Conservation (phyloP, 2,888 invertebrate genomes). For the Geotrupes spiniger region DNA sequence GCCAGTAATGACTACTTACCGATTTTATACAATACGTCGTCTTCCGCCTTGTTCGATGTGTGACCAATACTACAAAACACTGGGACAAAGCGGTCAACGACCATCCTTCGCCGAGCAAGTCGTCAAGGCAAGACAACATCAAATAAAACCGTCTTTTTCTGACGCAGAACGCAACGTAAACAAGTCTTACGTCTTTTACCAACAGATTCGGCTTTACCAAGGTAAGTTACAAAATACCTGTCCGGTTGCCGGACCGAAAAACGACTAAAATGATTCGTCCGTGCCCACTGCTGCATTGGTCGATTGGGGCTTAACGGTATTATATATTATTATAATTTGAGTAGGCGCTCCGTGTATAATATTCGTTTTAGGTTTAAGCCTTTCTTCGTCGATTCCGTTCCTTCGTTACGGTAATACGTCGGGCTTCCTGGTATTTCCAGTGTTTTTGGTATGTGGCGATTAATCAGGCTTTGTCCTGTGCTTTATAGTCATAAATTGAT, state of each 20-base stretch:
- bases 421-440: no score
- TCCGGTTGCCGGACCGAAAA: conserved; percentile 9
- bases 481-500: no score
- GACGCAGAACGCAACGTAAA: not conserved
- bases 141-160: conserved; percentile 7
- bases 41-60: conserved; percentile 21
- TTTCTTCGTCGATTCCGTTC: conserved; percentile 2
- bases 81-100: conserved; percentile 44
- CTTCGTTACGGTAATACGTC: not conserved
- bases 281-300: conserved; percentile 13
- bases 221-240: conserved; percentile 35
- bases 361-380: conserved; percentile 3
- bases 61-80: conserved; percentile 31
- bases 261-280: not conserved
- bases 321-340: conserved; percentile 33
- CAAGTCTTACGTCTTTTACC: conserved; percentile 9
- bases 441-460: no score
- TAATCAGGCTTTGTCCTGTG: no score
- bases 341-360: conserved; percentile 23
- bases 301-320: conserved; percentile 32
- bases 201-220: conserved; percentile 30
- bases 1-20: no score
- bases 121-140: conserved; percentile 14
- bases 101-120: conserved; percentile 38
- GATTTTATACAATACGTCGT: no score